Percentiles rank a stretch among this genome's conserved stretches.
Conservation (phyloP, 2,113 vertebrate species). For the Abramis brama region DNA sequence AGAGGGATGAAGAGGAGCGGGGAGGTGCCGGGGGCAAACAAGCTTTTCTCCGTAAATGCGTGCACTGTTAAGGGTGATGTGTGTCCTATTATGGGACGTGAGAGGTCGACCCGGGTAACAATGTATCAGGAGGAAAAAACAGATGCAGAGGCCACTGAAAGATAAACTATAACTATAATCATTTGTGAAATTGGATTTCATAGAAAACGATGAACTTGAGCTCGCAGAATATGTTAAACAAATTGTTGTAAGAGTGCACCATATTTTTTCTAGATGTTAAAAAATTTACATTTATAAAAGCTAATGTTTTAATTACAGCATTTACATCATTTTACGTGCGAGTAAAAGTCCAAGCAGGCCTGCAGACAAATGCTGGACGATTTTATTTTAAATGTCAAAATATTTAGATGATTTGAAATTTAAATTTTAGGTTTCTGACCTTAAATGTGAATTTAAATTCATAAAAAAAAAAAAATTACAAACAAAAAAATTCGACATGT, state of each 20-base stretch:
- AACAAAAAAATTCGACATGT: no score
- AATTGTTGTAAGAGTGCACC: not conserved
- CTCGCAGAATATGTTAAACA: not conserved
- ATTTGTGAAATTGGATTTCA: not conserved
- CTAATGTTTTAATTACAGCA: no score
- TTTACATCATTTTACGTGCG: not conserved
- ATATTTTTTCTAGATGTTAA: not conserved
- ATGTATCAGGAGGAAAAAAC: constrained; percentile 1
- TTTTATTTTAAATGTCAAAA: not conserved
- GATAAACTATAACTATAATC: not conserved
- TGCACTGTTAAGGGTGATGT: constrained; percentile 67
- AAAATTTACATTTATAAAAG: not conserved
- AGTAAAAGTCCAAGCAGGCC: not conserved
- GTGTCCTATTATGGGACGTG: constrained; percentile 44
- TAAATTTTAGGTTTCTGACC: not conserved
- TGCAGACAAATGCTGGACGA: not conserved
- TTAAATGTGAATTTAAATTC: no score
- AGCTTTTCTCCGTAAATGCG: constrained; percentile 67
- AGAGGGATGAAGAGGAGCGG: constrained; percentile 40
- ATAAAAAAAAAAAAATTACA: no score
- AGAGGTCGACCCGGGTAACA: constrained; percentile 12
- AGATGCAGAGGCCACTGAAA: constrained; percentile 3
- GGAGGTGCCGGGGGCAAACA: constrained; percentile 37
- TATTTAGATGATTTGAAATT: not conserved
- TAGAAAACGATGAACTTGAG: not conserved